phyloP scores from a whole-genome alignment of 2,797 vertebrate species.

The Adelosebastes latens region DNA sequence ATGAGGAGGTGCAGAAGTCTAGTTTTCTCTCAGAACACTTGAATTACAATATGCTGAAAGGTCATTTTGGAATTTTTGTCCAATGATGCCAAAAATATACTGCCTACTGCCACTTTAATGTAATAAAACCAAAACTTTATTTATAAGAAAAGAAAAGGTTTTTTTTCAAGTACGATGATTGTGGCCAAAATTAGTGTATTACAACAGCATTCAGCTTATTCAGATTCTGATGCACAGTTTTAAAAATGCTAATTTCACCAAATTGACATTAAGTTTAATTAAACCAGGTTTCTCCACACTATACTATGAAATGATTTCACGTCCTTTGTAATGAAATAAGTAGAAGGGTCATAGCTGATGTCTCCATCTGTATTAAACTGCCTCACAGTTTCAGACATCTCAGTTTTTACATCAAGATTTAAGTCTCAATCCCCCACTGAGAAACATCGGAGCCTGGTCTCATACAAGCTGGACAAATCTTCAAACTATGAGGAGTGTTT shows the following conservation, averaged over 20 bases:
- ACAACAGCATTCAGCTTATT: neutral
- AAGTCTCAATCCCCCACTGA: neutral
- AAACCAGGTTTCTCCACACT: neutral
- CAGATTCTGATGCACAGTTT: neutral
- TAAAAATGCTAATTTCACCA: neutral
- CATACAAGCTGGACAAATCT: neutral
- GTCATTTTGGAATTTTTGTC: no score
- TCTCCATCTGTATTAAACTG: neutral
- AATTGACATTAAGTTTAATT: neutral
- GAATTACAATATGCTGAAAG: no score
- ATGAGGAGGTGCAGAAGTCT: no score
- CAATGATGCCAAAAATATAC: no score
- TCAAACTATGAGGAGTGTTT: neutral
- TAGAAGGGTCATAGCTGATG: neutral
- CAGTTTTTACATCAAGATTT: neutral
- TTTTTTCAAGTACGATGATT: neutral
- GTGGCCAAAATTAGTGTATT: neutral
- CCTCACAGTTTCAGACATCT: neutral
- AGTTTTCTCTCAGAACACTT: no score
- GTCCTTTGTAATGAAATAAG: neutral
- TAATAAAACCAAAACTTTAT: neutral
- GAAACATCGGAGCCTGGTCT: neutral
- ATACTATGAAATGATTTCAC: neutral
- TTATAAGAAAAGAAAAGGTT: neutral
- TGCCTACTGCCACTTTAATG: no score